Conservation (phyloP, 2,113 vertebrate species). For the Eptesicus fuscus region DNA sequence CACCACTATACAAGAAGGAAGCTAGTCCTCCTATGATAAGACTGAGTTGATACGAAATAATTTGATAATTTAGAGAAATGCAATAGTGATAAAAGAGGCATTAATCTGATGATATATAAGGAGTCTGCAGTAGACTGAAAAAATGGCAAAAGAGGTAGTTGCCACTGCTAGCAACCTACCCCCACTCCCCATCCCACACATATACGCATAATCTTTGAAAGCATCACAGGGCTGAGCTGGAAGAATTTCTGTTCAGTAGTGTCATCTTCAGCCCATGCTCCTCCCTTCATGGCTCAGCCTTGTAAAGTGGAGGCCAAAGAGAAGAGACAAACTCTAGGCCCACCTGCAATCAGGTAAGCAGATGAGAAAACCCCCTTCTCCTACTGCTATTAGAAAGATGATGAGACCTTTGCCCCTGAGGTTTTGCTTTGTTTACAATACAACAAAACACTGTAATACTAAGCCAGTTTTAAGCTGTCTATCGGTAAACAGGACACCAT, state of each 20-base stretch:
- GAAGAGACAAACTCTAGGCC: background rate
- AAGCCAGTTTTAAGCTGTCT: background rate
- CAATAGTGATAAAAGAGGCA: background rate
- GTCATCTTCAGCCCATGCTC: background rate
- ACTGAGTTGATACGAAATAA: background rate
- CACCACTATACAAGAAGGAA: background rate
- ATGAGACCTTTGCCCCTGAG: background rate
- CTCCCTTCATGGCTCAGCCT: background rate
- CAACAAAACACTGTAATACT: background rate
- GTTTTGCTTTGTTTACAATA: background rate
- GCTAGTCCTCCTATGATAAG: background rate
- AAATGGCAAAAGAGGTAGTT: background rate
- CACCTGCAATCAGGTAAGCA: background rate
- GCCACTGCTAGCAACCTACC: fast-evolving
- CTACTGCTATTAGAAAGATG: background rate
- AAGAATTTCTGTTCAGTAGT: background rate
- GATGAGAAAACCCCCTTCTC: background rate
- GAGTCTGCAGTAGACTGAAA: background rate
- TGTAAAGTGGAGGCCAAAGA: background rate
- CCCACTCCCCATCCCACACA: fast-evolving
- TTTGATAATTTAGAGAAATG: background rate
- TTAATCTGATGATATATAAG: background rate
- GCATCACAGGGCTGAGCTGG: background rate
- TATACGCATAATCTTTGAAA: background rate
- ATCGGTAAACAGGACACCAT: background rate